Evolutionary conservation across 2,797 vertebrate genomes (phyloP), one percentile per base, ranked within the genome.

Genomic region (Uromys caudimaculatus): DNA sequence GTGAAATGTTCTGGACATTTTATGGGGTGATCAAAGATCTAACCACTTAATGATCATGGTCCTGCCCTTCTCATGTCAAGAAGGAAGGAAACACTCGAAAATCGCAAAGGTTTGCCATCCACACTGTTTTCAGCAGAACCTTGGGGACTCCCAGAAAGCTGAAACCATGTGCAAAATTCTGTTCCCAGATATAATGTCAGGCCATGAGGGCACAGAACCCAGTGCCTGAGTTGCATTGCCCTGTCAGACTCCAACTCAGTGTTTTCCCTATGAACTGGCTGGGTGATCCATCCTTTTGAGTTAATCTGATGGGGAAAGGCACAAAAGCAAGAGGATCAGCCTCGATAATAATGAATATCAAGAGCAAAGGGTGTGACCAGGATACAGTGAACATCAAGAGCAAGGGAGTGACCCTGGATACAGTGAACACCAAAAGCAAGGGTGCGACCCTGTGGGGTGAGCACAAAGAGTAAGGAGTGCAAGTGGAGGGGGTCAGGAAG

Each of bases 121-220:
- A 3, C 8, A 21, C 29, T n/a, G 19, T 89, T 83, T 83, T 89
- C 75, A 24, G 27, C 29, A 90, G 83, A 67, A 44, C 69, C 89
- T 44, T 50, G 16, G 35, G 60, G 35, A 62, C 60, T 67, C 41
- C 75, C n/a, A 76, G 79, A 58, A n/a, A 58, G 93, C 67, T 54
- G 69, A 91, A 76, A 52, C 32, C 35, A 27, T 73, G 1, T 11
- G 12, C 2, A 23, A 64, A 93, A 52, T 38, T 89, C 47, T 56
- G 32, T 77, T 6, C 17, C 54, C 44, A 13, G 13, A 77, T 7
- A 38, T 23, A 50, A 47, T 64, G 35, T 35, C 12, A 29, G 56
- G 78, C 23, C 13, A 0, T 9, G 7, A 0, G 29, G 41, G 50
- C 19, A 9, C 1, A 11, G 13, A 56, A 4, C 24, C 24, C 4